phyloP scores from a whole-genome alignment of 2,888 invertebrate species.

The Amiota communis region DNA sequence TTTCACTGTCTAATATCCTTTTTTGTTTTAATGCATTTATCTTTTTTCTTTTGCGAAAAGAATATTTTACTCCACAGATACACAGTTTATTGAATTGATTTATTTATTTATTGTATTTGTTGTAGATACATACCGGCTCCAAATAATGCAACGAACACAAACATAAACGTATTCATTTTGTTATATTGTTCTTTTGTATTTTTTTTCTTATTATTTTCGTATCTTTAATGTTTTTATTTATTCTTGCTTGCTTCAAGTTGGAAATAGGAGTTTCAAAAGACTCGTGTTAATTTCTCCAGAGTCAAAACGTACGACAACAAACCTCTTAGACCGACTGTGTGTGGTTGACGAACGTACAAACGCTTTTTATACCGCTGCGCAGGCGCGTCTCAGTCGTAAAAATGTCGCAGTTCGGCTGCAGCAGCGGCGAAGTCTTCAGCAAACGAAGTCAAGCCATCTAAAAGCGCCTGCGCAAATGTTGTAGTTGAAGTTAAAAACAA shows the following conservation, averaged over 20 bases:
- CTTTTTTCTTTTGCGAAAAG: background rate
- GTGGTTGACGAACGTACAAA: slow-evolving; percentile 73
- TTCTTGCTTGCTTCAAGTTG: slow-evolving; percentile 37
- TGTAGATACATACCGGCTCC: slow-evolving; percentile 79
- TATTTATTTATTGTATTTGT: too few species aligned
- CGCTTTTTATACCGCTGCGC: slow-evolving; percentile 74
- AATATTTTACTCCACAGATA: background rate
- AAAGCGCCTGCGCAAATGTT: slow-evolving; percentile 32
- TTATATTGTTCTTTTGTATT: slow-evolving; percentile 59
- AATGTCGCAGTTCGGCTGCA: slow-evolving; percentile 44
- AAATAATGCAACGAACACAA: slow-evolving; percentile 78
- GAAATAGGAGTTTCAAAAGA: slow-evolving; percentile 38
- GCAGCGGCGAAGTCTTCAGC: slow-evolving; percentile 39
- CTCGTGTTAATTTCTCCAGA: slow-evolving; percentile 56
- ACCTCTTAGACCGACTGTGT: slow-evolving; percentile 74
- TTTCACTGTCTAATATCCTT: slow-evolving; percentile 24
- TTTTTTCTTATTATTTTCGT: slow-evolving; percentile 45
- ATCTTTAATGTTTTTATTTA: slow-evolving; percentile 38
- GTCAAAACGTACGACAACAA: slow-evolving; percentile 58
- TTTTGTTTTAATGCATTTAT: slow-evolving; percentile 6
- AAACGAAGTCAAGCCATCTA: background rate
- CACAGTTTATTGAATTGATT: background rate
- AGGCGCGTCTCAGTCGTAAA: slow-evolving; percentile 62
- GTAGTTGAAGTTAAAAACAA: slow-evolving; percentile 9
- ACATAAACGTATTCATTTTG: slow-evolving; percentile 73